Base-by-base conservation (phyloP, 2,888 invertebrate genomes). In the Liodrosophila aerea region DNA sequence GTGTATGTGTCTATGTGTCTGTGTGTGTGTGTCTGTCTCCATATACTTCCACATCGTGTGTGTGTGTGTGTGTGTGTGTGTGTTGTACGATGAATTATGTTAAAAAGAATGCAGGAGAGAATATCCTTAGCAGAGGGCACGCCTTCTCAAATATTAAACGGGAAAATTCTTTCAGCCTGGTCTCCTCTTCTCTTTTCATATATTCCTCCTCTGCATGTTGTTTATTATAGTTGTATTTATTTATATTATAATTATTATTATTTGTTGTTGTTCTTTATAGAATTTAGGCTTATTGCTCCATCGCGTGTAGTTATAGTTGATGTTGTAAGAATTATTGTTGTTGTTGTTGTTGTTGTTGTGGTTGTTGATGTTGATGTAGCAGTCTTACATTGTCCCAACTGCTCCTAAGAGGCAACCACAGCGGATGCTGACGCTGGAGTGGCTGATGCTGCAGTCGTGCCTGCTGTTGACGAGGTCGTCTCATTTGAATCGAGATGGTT, bases 401-500 rank as follows among this genome's bases (percentile, higher is more conserved):
- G 57, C 39, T 64, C 41, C 65, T 80, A 84, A 81, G 77, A 84
- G 45, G 71, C 78, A 46, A 57, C 71, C 31, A 43, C 59, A 61
- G 60, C 58, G 12, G 52, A 41, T 56, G 63, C 44, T 46, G 49
- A 45, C 36, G 65, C 49, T 15, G 64, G 51, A 37, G 54, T 41
- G 51, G 37, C 31, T 40, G 45, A 41, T n/a, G 50, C 49, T 56
- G 51, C 50, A 15, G 67, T 47, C 15, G 70, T 43, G 47, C 60
- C 29, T n/a, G 60, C 13, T 15, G 53, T 41, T 46, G 50, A 39
- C 34, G 64, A 46, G 16, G 66, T 58, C 41, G 61, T 50, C 41
- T 83, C 83, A 51, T 72, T 72, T 7, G 81, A 56, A 60, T 78
- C 83, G 9, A 83, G 45, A 58, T 78, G 78, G 72, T 76, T 78